Base-by-base conservation (phyloP, 1,140 invertebrate species). In the Tetramorium parvispinum region DNA sequence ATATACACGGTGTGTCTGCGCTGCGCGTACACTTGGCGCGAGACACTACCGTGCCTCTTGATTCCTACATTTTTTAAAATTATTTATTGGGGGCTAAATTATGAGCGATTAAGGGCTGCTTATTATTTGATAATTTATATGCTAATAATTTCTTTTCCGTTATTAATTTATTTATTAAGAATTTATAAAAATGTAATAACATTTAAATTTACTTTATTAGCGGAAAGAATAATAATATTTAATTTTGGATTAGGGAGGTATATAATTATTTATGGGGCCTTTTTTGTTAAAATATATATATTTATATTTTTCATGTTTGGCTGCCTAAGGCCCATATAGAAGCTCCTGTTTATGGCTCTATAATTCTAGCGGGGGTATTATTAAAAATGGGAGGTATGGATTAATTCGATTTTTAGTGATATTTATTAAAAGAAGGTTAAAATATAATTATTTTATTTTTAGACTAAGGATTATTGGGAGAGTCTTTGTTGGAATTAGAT, bases 271-370 rank as follows among this genome's bases (percentile, higher is more conserved):
- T 91, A 88, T 96, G 85, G 95, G 2, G 2, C 95, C 85, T 97
- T 97, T 96, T 96, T 97, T 93, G 95, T 97, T 66, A 97, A 97
- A 95, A 95, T 97, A 89, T 97, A 97, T 37, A 96, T 97, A 94
- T 97, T 95, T 96, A 94, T 96, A 92, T n/a, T n/a, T 90, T 97
- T 94, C 97, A 97, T 96, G 94, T 97, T 89, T 97, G 97, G 93
- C 94, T 97, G 71, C 96, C 96, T 66, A 97, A 97, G 79, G 97
- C 96, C 95, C 97, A 97, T 96, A 96, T 97, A 7, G 96, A 97
- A 92, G 96, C 96, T 89, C 96, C 97, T 27, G 92, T 97, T 92
- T 95, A 95, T 46, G 96, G 96, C 0, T 97, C 96, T 68, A 97
- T 97, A 94, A 96, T 97, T 96, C 96, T 97, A 93, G 97, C 97